These are phyloP conservation scores for Chinchilla lanigera DNA, from an alignment of 2,113 vertebrate genomes.

Conservation along the genomic window DNA sequence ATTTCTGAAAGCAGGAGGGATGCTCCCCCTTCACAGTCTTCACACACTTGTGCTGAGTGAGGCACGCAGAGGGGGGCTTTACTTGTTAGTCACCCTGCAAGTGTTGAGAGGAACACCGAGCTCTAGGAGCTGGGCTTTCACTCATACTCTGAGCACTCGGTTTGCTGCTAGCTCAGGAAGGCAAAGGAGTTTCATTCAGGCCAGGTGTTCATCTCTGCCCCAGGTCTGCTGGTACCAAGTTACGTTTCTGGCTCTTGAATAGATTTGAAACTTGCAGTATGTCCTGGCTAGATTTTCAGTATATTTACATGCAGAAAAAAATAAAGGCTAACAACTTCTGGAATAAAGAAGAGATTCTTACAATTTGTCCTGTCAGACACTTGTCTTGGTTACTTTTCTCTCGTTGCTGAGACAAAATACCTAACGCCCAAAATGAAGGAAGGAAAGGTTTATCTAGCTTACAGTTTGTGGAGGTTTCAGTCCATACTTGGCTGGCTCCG, in stretches of 20 bases:
- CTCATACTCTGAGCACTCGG: background rate
- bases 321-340: background rate
- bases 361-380: background rate
- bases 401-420: too few species aligned
- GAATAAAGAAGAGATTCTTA: background rate
- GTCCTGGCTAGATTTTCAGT: background rate
- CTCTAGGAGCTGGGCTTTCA: background rate
- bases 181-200: background rate
- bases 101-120: background rate
- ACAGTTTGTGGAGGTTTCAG: too few species aligned
- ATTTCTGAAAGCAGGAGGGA: background rate
- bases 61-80: background rate
- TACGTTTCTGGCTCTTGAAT: background rate
- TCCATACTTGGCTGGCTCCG: too few species aligned
- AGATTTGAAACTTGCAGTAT: background rate
- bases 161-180: background rate
- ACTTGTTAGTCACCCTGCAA: background rate
- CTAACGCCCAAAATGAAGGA: too few species aligned
- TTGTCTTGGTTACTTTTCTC: too few species aligned
- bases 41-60: background rate
- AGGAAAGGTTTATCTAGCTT: too few species aligned
- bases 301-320: slow-evolving; percentile 23
- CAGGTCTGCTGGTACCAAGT: background rate
- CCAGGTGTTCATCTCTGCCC: background rate
- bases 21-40: too few species aligned